Percentiles rank a stretch among this genome's conserved stretches.
Conservation (phyloP, 2,797 vertebrate species). For the Apogon talboti region DNA sequence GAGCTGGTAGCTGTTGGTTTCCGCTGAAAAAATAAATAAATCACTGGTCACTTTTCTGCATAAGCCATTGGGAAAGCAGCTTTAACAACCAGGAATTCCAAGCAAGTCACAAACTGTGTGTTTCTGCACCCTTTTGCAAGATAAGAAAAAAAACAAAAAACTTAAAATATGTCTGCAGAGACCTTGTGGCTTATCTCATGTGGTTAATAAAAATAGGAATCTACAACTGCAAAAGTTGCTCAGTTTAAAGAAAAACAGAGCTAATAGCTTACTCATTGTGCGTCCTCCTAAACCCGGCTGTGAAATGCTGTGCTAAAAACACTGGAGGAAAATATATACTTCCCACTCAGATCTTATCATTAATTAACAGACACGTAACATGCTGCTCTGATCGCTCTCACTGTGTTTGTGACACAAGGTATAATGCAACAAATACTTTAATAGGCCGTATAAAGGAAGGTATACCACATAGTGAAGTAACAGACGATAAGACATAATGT, state of each 20-base stretch:
- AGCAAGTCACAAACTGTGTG: constrained; percentile 15
- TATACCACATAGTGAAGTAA: neutral
- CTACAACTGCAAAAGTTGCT: constrained; percentile 33
- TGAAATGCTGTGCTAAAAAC: constrained; percentile 61
- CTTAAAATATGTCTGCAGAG: constrained; percentile 34
- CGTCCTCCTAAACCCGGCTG: constrained; percentile 47
- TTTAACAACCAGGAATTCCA: constrained; percentile 24
- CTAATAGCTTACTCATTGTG: constrained; percentile 84
- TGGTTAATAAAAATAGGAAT: constrained; percentile 30
- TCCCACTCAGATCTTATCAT: constrained; percentile 72
- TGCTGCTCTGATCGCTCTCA: constrained; percentile 26
- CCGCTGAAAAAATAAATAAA: constrained; percentile 75
- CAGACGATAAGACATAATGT: constrained; percentile 24
- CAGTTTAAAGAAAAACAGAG: constrained; percentile 52
- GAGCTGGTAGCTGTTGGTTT: constrained; percentile 48
- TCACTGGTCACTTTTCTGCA: constrained; percentile 28
- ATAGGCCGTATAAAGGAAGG: constrained; percentile 20
- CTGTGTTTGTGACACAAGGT: constrained; percentile 15
- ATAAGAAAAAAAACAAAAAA: constrained; percentile 19
- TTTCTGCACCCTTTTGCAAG: constrained; percentile 20
- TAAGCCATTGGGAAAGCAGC: constrained; percentile 26
- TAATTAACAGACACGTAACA: constrained; percentile 77
- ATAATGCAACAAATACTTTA: constrained; percentile 28
- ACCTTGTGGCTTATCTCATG: constrained; percentile 27
- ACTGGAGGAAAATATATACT: constrained; percentile 62